Evolutionary conservation across 1,140 invertebrate genomes (phyloP), one percentile per base, ranked within the genome.

Genomic region (Neodiprion virginianus): DNA sequence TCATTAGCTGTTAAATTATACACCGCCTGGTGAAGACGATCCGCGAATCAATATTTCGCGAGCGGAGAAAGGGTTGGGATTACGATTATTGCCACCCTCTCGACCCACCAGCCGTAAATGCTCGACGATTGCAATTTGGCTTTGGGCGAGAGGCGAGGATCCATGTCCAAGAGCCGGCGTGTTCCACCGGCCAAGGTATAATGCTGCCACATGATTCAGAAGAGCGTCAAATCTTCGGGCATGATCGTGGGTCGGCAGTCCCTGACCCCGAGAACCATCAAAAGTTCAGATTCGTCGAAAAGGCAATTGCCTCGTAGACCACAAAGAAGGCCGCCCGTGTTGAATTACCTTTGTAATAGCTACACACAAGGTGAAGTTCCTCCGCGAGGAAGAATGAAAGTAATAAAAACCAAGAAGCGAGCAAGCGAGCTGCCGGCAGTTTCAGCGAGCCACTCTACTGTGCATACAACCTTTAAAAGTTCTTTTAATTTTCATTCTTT

Each of bases 101-200:
- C 53, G 53, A 14, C 53, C n/a, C 53, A 17, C 0, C 53, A 0
- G 8, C 8, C 53, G 53, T 61, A 61, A 61, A 61, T 61, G 53
- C n/a, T 61, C 53, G 53, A 61, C 11, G 53, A 61, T 61, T 61
- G 53, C 53, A 61, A 8, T 61, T 61, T 61, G 53, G 53, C 53
- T 12, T 61, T 3, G n/a, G n/a, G 1, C 10, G 50, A 11, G 50
- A 53, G 50, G 10, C n/a, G 1, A 53, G n/a, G n/a, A 53, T 53
- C 50, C 10, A 11, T 1, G 50, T 1, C 10, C 10, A 53, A 10
- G 50, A 53, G 10, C n/a, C 50, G 50, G 50, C 10, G 1, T 53
- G n/a, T 53, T 53, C 2, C 53, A 61, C 53, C 5, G 28, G 28
- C 28, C 28, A 40, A 40, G 28, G 28, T 40, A 40, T 5, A 40